Base-by-base conservation (phyloP, 2,797 vertebrate species). In the Acanthiza pusilla region DNA sequence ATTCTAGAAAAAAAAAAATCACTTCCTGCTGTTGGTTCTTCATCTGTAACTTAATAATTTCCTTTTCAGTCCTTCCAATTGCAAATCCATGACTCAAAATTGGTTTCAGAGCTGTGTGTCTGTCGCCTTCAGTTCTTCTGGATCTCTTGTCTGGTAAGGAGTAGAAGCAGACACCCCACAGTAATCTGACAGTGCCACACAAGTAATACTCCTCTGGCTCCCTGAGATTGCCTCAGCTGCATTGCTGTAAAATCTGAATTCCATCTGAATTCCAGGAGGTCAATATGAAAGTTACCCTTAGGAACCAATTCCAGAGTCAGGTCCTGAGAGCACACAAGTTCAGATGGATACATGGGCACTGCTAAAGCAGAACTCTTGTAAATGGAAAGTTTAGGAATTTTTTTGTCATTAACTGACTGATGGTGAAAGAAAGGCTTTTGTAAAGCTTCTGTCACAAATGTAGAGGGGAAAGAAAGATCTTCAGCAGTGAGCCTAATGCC, bases 401-500 rank as follows among this genome's bases (percentile, higher is more conserved):
- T 61, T 61, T 65, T 48, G 13, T n/a, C 29, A 32, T 40, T 53
- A 54, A 25, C 6, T 55, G 11, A 4, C 34, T 40, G 10, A 34
- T 20, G 6, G 29, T 4, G 36, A 54, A 58, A 71, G 5, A 55
- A 60, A 74, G 29, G 23, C 2, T 54, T 45, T 85, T 55, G 22
- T 63, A 63, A 84, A 43, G 2, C 10, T 42, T 57, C 27, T 45
- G 30, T 47, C 65, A 67, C 27, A 83, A 71, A 61, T 0, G 1
- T 1, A n/a, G 16, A 36, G 5, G 2, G 1, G 1, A 7, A 38
- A 40, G 38, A 48, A 51, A 71, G 11, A 9, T 22, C 5, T 25
- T 26, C 29, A 65, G 13, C 4, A 23, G 58, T 19, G 9, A 82
- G 23, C 18, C 20, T 79, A 36, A 34, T 26, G 3, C 5, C 63